These are phyloP conservation scores for Lathronympha strigana DNA, from an alignment of 2,888 invertebrate genomes.

Conservation along the genomic window DNA sequence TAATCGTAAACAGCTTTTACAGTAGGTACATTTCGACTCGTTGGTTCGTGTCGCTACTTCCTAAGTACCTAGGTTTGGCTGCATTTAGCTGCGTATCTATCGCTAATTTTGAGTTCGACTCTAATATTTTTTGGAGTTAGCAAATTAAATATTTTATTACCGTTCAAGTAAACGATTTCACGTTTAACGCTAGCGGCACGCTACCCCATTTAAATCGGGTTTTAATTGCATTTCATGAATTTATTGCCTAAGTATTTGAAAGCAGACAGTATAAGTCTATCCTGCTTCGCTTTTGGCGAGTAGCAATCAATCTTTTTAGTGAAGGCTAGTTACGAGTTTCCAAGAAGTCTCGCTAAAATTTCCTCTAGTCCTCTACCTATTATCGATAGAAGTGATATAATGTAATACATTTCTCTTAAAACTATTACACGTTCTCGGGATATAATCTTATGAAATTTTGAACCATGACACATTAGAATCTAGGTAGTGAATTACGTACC, in stretches of 20 bases:
- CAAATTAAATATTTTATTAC: slow-evolving; percentile 16
- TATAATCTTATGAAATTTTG: slow-evolving; percentile 54
- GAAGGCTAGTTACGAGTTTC: slow-evolving; percentile 12
- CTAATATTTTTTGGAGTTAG: slow-evolving; percentile 34
- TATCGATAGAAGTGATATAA: slow-evolving; percentile 67
- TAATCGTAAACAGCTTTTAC: slow-evolving; percentile 24
- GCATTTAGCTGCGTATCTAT: slow-evolving; percentile 25
- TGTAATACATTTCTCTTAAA: slow-evolving; percentile 62
- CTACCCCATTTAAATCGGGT: neutral
- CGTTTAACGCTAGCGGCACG: neutral
- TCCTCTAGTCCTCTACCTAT: slow-evolving; percentile 56
- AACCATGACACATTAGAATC: slow-evolving; percentile 55
- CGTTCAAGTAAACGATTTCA: neutral
- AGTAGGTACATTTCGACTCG: neutral
- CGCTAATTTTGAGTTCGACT: slow-evolving; percentile 37
- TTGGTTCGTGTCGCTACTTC: slow-evolving; percentile 18
- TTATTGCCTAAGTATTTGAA: neutral
- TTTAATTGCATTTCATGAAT: neutral
- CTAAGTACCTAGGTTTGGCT: slow-evolving; percentile 26
- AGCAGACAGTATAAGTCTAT: slow-evolving; percentile 1
- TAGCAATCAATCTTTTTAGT: slow-evolving; percentile 3
- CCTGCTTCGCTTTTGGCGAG: slow-evolving; percentile 3
- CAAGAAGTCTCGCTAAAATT: slow-evolving; percentile 41
- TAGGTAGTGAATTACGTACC: slow-evolving; percentile 50
- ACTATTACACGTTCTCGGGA: slow-evolving; percentile 50